Evolutionary conservation across 2,888 invertebrate species (phyloP).

Genomic region (Muscina levida): DNA sequence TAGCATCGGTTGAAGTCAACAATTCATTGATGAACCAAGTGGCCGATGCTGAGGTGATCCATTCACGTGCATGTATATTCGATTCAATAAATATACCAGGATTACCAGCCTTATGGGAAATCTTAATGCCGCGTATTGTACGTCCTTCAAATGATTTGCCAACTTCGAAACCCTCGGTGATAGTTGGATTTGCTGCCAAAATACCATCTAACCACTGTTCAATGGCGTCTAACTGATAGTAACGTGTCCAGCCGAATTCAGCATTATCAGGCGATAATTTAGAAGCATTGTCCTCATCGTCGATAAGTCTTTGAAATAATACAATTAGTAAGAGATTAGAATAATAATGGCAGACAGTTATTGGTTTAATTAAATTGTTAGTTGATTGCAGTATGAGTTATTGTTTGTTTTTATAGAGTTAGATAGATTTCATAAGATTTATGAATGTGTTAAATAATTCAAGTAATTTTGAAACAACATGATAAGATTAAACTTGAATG

Average conservation of each 20-base stretch:
- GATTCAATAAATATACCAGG: conserved; percentile 84
- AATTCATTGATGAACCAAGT: conserved; percentile 87
- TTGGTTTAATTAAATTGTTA: neutral
- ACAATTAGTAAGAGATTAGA: neutral
- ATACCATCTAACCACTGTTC: conserved; percentile 82
- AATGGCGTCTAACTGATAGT: conserved; percentile 83
- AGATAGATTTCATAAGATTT: too few relatives aligned
- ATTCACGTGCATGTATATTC: conserved; percentile 85
- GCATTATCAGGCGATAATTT: conserved; percentile 58
- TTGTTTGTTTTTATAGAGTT: too few relatives aligned
- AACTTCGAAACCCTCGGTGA: conserved; percentile 73
- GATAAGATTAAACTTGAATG: too few relatives aligned
- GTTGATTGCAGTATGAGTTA: too few relatives aligned
- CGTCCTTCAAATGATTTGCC: conserved; percentile 84
- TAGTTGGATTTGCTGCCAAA: conserved; percentile 79
- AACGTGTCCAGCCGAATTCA: conserved; percentile 82
- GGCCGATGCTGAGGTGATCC: conserved; percentile 87
- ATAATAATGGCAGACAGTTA: neutral
- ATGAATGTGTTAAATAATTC: too few relatives aligned
- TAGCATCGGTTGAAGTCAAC: conserved; percentile 82
- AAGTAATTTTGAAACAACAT: too few relatives aligned
- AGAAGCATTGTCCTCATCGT: conserved; percentile 78
- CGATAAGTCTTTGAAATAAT: conserved; percentile 79
- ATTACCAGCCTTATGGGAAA: conserved; percentile 79
- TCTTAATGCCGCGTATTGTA: conserved; percentile 82